Evolutionary conservation across 2,113 vertebrate genomes (phyloP).

Genomic region (Clarias magur): DNA sequence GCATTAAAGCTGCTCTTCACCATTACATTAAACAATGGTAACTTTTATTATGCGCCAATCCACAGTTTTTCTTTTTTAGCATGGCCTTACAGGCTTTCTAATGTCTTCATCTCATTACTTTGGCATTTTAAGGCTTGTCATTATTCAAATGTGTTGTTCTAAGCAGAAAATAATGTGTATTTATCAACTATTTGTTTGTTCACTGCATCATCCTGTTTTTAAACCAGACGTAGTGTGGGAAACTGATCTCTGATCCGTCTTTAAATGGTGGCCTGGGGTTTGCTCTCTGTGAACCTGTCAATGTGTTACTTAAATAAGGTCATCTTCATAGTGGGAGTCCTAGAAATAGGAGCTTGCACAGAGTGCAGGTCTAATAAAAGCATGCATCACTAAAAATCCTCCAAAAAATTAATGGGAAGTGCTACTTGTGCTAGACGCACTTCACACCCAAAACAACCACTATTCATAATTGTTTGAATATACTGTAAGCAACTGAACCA

Average conservation of each 20-base stretch:
- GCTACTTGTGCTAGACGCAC: not conserved
- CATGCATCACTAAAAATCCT: not conserved
- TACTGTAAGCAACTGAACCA: not conserved
- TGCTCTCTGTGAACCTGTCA: not conserved
- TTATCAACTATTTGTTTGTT: not conserved
- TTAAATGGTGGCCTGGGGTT: slow-evolving; percentile 16
- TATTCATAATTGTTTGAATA: not conserved
- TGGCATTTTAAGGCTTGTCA: not conserved
- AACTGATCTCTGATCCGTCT: not conserved
- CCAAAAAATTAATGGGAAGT: not conserved
- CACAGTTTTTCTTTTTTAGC: not conserved
- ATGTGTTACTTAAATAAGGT: not conserved
- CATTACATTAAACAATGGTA: not conserved
- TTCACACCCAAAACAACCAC: not conserved
- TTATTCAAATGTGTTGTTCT: not conserved
- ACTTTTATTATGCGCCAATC: not conserved
- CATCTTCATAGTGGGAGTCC: slow-evolving; percentile 4
- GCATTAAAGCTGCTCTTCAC: not conserved
- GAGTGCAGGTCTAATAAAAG: not conserved
- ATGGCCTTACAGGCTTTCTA: not conserved
- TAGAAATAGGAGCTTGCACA: not conserved
- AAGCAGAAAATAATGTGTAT: not conserved
- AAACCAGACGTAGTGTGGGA: not conserved
- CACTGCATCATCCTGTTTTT: not conserved
- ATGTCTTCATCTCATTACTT: not conserved